Evolutionary conservation across 1,140 invertebrate species (phyloP).

Genomic region (Orchesella cincta): DNA sequence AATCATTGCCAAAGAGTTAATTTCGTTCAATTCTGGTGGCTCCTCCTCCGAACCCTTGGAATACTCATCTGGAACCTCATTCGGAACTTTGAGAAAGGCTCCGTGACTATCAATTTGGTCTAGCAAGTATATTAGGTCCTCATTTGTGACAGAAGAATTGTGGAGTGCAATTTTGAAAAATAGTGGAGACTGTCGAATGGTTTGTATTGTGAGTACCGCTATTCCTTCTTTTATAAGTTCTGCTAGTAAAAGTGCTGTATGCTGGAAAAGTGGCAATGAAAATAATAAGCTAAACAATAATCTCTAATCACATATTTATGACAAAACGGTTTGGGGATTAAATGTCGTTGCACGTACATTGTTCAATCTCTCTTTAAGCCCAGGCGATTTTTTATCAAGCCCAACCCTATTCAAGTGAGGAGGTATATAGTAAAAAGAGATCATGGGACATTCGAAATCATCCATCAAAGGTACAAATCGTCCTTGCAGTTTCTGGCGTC

Average conservation of each 20-base stretch:
- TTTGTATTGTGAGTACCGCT: background rate
- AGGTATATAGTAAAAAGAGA: constrained; percentile 19
- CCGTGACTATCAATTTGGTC: background rate
- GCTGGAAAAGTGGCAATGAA: background rate
- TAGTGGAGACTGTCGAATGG: background rate
- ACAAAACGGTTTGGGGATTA: no score
- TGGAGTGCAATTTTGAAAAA: background rate
- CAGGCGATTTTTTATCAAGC: background rate
- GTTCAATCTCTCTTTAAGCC: background rate
- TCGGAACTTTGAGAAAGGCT: background rate
- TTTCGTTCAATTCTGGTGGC: background rate
- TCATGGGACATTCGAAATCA: constrained; percentile 2
- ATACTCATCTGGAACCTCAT: background rate
- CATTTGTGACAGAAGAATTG: background rate
- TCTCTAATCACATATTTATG: background rate
- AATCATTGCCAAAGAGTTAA: no score
- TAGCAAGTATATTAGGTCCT: background rate
- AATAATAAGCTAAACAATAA: background rate
- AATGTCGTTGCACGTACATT: no score
- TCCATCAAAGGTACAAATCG: background rate
- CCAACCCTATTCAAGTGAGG: background rate
- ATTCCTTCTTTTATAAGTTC: background rate
- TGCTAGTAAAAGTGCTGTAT: background rate
- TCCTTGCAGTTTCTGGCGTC: background rate
- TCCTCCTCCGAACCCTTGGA: background rate